Conservation (phyloP, 2,113 vertebrate genomes). For the Aix galericulata region DNA sequence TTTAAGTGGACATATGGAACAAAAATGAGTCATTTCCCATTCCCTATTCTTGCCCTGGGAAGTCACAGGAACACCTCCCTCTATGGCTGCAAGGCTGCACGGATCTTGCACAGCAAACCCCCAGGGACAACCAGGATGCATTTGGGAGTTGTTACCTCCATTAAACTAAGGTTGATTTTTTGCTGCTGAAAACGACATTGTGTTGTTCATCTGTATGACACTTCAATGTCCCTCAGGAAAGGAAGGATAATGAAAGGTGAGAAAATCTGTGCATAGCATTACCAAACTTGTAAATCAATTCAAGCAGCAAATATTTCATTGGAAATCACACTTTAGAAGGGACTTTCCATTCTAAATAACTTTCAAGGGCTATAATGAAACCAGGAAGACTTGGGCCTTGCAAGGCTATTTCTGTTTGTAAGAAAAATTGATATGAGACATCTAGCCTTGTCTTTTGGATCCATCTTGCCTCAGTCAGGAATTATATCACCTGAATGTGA, state of each 20-base stretch:
- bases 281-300: neutral
- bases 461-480: neutral
- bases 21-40: neutral
- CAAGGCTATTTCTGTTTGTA: neutral
- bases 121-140: neutral
- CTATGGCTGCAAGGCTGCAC: rapidly evolving
- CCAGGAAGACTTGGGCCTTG: neutral
- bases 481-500: neutral
- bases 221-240: neutral
- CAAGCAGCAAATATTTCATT: neutral
- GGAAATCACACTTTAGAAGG: neutral
- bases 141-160: neutral
- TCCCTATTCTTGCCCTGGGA: neutral
- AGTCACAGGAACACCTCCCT: neutral
- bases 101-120: neutral
- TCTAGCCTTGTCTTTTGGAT: neutral
- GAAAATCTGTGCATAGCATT: neutral
- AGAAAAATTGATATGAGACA: neutral
- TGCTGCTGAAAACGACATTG: neutral
- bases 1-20: neutral
- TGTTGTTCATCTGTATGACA: neutral
- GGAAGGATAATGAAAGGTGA: neutral
- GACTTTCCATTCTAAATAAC: neutral
- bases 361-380: neutral
- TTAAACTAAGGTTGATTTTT: neutral